phyloP scores from a whole-genome alignment of 2,888 invertebrate genomes.

The Agapostemon virescens region DNA sequence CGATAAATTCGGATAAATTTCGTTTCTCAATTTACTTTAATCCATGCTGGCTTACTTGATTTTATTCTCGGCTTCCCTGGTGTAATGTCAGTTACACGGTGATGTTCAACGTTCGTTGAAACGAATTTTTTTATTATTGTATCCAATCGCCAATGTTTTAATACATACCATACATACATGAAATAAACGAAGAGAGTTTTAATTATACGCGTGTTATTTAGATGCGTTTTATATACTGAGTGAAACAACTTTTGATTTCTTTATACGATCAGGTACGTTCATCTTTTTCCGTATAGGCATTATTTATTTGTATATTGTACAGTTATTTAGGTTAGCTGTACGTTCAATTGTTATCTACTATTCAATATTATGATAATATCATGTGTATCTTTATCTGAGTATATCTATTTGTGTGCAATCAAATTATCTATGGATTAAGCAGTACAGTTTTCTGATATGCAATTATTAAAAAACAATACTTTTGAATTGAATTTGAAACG shows the following conservation, averaged over 20 bases:
- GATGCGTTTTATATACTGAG: constrained; percentile 48
- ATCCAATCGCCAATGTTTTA: constrained; percentile 36
- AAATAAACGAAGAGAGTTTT: constrained; percentile 33
- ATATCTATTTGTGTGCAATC: not conserved
- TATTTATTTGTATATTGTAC: constrained; percentile 37
- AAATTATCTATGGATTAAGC: not conserved
- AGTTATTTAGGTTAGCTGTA: not conserved
- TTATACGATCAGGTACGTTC: constrained; percentile 46
- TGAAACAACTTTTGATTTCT: constrained; percentile 16
- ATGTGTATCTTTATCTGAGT: not conserved
- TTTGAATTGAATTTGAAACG: not conserved
- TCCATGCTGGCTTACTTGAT: constrained; percentile 38
- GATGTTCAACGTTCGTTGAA: constrained; percentile 42
- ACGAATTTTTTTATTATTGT: constrained; percentile 33
- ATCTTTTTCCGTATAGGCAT: constrained; percentile 15
- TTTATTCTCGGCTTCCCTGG: constrained; percentile 43
- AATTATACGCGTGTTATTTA: constrained; percentile 30
- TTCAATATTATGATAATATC: not conserved
- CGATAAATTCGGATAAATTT: constrained; percentile 34
- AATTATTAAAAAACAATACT: not conserved
- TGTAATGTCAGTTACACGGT: constrained; percentile 49
- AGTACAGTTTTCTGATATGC: not conserved
- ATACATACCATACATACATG: constrained; percentile 15
- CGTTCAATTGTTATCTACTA: constrained; percentile 1
- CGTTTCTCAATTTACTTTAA: constrained; percentile 32